These are phyloP conservation scores for Berghia stephanieae DNA, from an alignment of 1,140 invertebrate species.

Conservation along the genomic window DNA sequence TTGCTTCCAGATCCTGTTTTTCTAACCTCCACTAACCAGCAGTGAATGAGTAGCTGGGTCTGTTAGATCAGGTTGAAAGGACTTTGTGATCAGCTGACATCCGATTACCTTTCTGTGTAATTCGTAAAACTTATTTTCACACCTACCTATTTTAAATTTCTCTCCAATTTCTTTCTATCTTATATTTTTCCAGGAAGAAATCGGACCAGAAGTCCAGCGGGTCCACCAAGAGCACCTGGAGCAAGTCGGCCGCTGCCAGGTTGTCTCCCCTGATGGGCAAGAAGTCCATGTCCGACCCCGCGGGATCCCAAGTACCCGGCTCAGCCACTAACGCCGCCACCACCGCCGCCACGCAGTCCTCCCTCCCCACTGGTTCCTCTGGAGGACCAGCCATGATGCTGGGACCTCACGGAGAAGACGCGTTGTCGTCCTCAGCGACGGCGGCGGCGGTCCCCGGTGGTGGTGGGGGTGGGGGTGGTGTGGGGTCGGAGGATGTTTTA, in stretches of 20 bases:
- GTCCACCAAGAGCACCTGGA: not conserved
- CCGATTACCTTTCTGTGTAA: not conserved
- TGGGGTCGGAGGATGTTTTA: not conserved
- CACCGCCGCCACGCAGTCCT: not conserved
- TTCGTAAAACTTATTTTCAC: not conserved
- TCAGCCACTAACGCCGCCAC: not conserved
- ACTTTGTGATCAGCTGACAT: not conserved
- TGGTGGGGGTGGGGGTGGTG: not conserved
- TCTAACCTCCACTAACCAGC: not conserved
- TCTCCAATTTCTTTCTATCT: too few relatives aligned
- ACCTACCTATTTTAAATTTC: too few relatives aligned
- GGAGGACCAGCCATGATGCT: not conserved
- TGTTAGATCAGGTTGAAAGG: not conserved
- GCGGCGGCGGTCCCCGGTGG: not conserved
- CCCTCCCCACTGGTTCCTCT: not conserved
- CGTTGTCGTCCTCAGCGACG: not conserved
- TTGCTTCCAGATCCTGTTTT: not conserved
- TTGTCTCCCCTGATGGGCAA: not conserved
- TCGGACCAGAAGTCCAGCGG: conserved; percentile 3
- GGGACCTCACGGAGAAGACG: not conserved
- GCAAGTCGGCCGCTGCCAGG: not conserved
- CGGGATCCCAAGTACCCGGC: not conserved
- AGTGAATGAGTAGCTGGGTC: not conserved
- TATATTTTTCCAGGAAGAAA: conserved; percentile 14
- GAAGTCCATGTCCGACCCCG: not conserved